Evolutionary conservation across 2,888 invertebrate genomes (phyloP), one percentile per base, ranked within the genome.

Genomic region (Pyralis farinalis): DNA sequence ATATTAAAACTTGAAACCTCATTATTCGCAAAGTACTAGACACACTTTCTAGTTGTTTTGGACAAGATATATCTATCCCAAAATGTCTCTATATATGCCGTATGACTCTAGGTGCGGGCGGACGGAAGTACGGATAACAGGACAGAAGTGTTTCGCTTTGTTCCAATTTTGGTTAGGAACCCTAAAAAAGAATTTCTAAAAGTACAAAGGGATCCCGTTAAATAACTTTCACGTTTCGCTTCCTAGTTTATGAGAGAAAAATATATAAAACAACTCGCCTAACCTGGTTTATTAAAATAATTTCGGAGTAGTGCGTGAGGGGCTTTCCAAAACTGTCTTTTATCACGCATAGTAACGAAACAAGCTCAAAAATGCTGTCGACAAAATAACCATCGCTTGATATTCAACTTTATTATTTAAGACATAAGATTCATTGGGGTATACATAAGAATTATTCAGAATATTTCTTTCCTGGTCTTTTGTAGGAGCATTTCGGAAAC

Each of bases 271-370:
- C 76, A 76, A 77, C 71, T 71, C 68, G 76, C 72, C 73, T 79
- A 77, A 76, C 74, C 83, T 79, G 77, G 75, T 81, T 84, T 84
- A 85, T 82, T 84, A 86, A 84, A 86, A 86, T 85, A 78, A 85
- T 87, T 86, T 85, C 64, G 71, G 71, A 72, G 58, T 56, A 75
- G 82, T 87, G 87, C 87, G 87, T 87, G 87, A 71, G 74, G 52
- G 68, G 71, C 66, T 72, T 73, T 67, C 58, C 58, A 51, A 76
- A 77, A 87, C 75, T 75, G 73, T 79, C 57, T 49, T 42, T 51
- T 55, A 55, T 63, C 87, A 87, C 86, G 87, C 87, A 54, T 80
- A 50, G 58, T 51, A 42, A 50, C 51, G 37, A 55, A 46, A 63
- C 71, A 62, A 69, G 63, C 49, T 66, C 67, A 63, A 51, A 45